These are phyloP conservation scores for Synanthedon myopaeformis DNA, from an alignment of 2,888 invertebrate species.

Conservation along the genomic window DNA sequence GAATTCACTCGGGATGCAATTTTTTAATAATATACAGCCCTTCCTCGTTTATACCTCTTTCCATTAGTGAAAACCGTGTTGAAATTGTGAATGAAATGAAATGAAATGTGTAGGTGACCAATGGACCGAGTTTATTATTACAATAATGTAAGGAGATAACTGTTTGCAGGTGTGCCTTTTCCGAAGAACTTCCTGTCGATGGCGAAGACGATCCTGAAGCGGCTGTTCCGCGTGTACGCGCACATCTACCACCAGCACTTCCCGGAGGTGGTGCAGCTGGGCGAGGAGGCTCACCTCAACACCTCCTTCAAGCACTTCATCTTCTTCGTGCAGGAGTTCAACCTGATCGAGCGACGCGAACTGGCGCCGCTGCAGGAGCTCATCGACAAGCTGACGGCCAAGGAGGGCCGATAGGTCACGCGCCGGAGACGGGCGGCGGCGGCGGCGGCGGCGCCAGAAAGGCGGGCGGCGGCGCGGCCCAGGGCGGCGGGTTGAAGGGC, in stretches of 20 bases:
- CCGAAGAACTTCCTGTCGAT: conserved; percentile 97
- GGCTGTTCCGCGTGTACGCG: conserved; percentile 98
- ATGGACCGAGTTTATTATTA: neutral
- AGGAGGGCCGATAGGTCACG: conserved; percentile 79
- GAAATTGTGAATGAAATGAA: too few species aligned
- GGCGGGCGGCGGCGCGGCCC: conserved; percentile 54
- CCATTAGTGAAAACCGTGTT: too few species aligned
- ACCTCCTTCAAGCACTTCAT: conserved; percentile 99
- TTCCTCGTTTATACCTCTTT: too few species aligned
- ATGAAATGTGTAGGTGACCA: too few species aligned
- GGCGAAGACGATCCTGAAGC: conserved; percentile 97
- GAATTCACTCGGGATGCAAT: too few species aligned
- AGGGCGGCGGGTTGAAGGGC: conserved; percentile 36
- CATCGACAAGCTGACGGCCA: conserved; percentile 94
- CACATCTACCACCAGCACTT: conserved; percentile 99
- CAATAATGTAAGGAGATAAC: neutral
- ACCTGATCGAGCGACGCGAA: conserved; percentile 95
- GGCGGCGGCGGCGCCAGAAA: conserved; percentile 60
- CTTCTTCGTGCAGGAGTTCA: conserved; percentile 98
- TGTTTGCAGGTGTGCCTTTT: conserved; percentile 86
- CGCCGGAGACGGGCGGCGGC: conserved; percentile 48
- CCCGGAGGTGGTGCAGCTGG: conserved; percentile 95
- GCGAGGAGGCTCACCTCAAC: conserved; percentile 98
- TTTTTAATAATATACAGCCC: too few species aligned
- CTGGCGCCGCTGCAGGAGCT: conserved; percentile 96